Evolutionary conservation across 2,888 invertebrate species (phyloP), one percentile per base, ranked within the genome.

Genomic region (Campoletis raptor): DNA sequence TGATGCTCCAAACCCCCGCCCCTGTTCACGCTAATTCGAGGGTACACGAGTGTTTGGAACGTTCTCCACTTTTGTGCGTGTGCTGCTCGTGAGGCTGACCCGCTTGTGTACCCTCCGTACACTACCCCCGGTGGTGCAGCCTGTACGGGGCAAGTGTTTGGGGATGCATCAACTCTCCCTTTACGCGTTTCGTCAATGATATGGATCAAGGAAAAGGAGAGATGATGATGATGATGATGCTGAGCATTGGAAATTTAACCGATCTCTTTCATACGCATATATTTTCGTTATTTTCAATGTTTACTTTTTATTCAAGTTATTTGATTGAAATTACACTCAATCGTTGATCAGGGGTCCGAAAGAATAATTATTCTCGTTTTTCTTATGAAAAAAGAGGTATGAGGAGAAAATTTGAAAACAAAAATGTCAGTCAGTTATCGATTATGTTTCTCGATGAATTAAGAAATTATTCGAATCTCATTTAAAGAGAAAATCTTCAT

Each of bases 111-210:
- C 64, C 81, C 80, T 82, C 80, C 84, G 77, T 64, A 80, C 67
- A 61, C 77, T 84, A 82, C 66, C 70, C 52, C 72, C 74, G 78
- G 85, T 83, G 85, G 88, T 90, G 85, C 88, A 90, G 85, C 85
- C 64, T 80, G 67, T 72, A 24, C 70, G 81, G 81, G 84, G 90
- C 92, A 92, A 92, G 91, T 92, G 91, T 90, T 90, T 85, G 82
- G 80, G 66, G 78, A 83, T 81, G 79, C 81, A 78, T 73, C 45
- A 15, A 30, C 81, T 81, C 67, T 78, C 74, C 72, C 82, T 80
- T 72, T 79, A 81, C 83, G 82, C 83, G 81, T 77, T 79, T 77
- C 81, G 70, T 78, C 86, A 78, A 64, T 57, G 81, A 88, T 69
- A 77, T 21, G 73, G 69, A 88, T 85, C 78, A 24, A 70, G 54